phyloP scores from a whole-genome alignment of 2,888 invertebrate species.

The Luffia ferchaultella region DNA sequence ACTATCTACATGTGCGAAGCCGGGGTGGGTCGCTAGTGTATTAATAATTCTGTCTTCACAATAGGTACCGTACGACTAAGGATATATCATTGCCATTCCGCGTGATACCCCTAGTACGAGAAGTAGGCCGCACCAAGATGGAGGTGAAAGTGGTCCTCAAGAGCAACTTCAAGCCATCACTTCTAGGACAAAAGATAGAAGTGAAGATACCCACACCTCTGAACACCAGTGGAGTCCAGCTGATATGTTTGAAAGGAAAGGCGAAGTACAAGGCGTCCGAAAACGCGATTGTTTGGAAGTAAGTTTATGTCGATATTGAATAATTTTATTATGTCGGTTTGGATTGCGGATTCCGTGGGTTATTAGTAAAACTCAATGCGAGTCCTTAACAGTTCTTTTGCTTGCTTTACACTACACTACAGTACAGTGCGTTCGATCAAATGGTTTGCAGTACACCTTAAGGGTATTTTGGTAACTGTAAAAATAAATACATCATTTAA shows the following conservation, averaged over 20 bases:
- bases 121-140: slow-evolving; percentile 99
- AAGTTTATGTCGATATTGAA: slow-evolving; percentile 49
- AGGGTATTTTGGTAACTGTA: no score
- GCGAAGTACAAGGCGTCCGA: slow-evolving; percentile 99
- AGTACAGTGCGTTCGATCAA: no score
- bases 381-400: no score
- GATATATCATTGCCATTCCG: slow-evolving; percentile 99
- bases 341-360: no score
- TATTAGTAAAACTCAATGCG: no score
- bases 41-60: no score
- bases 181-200: slow-evolving; percentile 98
- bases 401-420: no score
- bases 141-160: slow-evolving; percentile 99
- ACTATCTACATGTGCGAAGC: no score
- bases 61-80: slow-evolving; percentile 98
- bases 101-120: slow-evolving; percentile 97
- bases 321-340: no score
- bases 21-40: no score
- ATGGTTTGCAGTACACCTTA: no score
- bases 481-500: no score
- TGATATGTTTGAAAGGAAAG: slow-evolving; percentile 98
- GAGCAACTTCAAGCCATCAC: slow-evolving; percentile 98
- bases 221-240: slow-evolving; percentile 98
- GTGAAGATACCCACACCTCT: slow-evolving; percentile 98
- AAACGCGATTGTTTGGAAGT: slow-evolving; percentile 98